A percentile compares a stretch with the other conserved stretches of the same genome.
phyloP scores from a whole-genome alignment of 1,140 invertebrate genomes.

The Apis dorsata region DNA sequence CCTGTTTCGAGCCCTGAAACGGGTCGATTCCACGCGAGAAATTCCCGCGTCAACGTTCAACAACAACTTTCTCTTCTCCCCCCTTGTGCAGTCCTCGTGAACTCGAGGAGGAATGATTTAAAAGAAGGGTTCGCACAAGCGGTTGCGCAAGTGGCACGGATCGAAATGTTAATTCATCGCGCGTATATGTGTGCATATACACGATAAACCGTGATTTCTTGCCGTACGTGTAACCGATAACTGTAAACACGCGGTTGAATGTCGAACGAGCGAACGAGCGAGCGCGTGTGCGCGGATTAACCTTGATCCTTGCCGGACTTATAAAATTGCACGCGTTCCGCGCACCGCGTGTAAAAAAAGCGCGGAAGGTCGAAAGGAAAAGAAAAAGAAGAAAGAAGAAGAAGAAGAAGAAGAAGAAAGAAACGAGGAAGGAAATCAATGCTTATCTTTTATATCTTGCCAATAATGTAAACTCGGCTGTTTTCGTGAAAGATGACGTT shows the following conservation, averaged over 20 bases:
- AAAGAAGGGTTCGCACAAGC: background rate
- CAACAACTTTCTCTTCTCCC: background rate
- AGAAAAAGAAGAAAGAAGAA: background rate
- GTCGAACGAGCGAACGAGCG: background rate
- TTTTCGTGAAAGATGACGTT: background rate
- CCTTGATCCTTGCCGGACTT: background rate
- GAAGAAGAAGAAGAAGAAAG: background rate
- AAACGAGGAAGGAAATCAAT: background rate
- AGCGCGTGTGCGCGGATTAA: background rate
- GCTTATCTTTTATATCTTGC: too few relatives aligned
- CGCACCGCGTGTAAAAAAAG: background rate
- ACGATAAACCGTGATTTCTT: background rate
- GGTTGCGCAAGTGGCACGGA: background rate
- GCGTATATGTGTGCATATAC: too few relatives aligned
- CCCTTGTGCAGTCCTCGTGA: background rate
- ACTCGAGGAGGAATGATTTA: background rate
- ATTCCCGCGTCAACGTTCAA: background rate
- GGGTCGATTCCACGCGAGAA: background rate
- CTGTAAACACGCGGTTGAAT: constrained; percentile 6
- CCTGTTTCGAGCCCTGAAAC: background rate
- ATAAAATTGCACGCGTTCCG: background rate
- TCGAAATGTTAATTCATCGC: constrained; percentile 13
- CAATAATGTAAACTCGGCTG: background rate
- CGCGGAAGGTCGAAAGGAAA: background rate
- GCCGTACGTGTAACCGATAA: background rate